phyloP scores from a whole-genome alignment of 2,113 vertebrate species.

The Hydrochoerus hydrochaeris region DNA sequence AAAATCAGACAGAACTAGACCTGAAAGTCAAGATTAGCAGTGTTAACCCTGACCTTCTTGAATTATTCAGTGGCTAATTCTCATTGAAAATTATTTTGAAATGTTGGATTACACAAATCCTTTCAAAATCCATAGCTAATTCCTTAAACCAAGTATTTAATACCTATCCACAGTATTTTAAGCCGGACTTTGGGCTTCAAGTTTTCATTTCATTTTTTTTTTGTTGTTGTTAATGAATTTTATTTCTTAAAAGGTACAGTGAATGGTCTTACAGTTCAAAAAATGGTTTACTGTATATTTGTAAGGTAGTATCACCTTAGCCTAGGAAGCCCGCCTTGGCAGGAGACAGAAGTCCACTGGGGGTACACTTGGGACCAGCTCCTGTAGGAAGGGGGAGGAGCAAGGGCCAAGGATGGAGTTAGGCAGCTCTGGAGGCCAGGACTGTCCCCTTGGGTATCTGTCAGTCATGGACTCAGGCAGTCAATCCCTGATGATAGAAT shows the following conservation, averaged over 20 bases:
- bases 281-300: background rate
- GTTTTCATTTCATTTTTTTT: background rate
- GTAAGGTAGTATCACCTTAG: background rate
- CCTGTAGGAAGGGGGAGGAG: background rate
- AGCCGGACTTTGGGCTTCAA: background rate
- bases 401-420: background rate
- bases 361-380: background rate
- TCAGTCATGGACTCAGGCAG: background rate
- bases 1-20: background rate
- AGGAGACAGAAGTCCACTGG: background rate
- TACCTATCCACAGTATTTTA: background rate
- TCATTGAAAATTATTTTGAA: constrained; percentile 23
- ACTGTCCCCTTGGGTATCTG: background rate
- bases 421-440: background rate
- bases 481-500: background rate
- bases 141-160: background rate
- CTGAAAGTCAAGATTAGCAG: background rate
- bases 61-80: constrained; percentile 1
- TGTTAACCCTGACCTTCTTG: background rate
- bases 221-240: background rate
- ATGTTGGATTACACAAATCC: background rate
- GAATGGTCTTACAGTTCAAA: background rate
- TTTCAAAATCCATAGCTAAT: background rate
- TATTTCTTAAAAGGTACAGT: background rate
- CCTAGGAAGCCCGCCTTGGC: background rate